A percentile compares a stretch with the other conserved stretches of the same genome.
Conservation (phyloP, 64 coral and sea anemone genomes). For the Platygyra sinensis region DNA sequence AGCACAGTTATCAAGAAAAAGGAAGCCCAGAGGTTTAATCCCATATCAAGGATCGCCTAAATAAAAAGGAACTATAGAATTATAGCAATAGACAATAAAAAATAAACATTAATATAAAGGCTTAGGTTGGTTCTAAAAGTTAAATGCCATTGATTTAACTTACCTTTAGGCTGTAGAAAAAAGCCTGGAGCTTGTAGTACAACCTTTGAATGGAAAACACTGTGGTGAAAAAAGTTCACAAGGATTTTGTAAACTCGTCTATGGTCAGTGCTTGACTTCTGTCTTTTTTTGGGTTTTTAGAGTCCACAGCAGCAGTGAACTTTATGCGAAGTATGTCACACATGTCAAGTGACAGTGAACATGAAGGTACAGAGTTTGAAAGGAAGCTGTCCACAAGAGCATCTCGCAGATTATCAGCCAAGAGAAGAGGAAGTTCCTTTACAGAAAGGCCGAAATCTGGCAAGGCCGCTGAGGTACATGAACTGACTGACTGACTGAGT, state of each 20-base stretch:
- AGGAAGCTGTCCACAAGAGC: slow-evolving; percentile 71
- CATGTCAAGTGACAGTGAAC: slow-evolving; percentile 75
- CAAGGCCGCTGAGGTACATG: neutral
- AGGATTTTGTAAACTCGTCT: neutral
- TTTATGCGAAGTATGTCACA: slow-evolving; percentile 84
- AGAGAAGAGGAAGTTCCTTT: slow-evolving; percentile 48
- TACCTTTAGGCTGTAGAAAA: too few relatives aligned
- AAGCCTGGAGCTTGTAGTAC: too few relatives aligned
- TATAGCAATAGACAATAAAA: too few relatives aligned
- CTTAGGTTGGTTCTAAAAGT: too few relatives aligned
- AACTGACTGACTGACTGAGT: neutral
- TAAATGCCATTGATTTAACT: too few relatives aligned
- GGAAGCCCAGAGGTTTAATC: too few relatives aligned
- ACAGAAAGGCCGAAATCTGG: slow-evolving; percentile 49
- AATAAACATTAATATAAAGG: too few relatives aligned
- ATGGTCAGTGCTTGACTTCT: neutral
- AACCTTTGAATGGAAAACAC: too few relatives aligned
- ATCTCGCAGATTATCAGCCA: slow-evolving; percentile 73
- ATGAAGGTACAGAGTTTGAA: slow-evolving; percentile 57
- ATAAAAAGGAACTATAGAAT: too few relatives aligned
- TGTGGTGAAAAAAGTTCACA: too few relatives aligned
- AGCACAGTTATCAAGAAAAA: too few relatives aligned
- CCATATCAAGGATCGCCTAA: too few relatives aligned
- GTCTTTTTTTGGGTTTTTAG: slow-evolving; percentile 23
- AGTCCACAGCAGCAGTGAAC: slow-evolving; percentile 59